Evolutionary conservation across 2,113 vertebrate species (phyloP).

Genomic region (Amazona guildingii): DNA sequence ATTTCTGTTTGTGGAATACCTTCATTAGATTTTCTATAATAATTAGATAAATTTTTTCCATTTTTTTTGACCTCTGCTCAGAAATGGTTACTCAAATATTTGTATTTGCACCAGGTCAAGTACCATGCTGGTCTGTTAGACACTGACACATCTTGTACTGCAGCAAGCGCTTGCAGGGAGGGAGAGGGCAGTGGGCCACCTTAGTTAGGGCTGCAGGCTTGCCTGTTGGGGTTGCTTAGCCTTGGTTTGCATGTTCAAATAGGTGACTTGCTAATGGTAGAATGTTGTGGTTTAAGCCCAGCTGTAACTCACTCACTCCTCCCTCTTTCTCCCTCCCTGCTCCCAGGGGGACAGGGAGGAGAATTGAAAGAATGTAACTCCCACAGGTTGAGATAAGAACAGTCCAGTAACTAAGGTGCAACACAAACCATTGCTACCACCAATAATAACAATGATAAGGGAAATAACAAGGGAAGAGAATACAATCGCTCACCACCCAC

Average conservation of each 20-base stretch:
- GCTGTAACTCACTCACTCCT: too few relatives aligned
- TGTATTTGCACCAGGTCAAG: not conserved
- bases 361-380: too few relatives aligned
- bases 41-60: not conserved
- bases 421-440: too few relatives aligned
- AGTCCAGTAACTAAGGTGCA: too few relatives aligned
- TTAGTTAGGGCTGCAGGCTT: rapidly evolving
- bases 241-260: not conserved
- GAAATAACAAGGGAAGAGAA: too few relatives aligned
- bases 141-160: not conserved
- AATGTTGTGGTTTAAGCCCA: too few relatives aligned
- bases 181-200: not conserved
- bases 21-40: not conserved
- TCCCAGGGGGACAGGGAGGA: too few relatives aligned
- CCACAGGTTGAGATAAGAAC: too few relatives aligned
- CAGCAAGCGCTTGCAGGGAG: not conserved
- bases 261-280: not conserved
- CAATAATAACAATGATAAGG: too few relatives aligned
- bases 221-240: rapidly evolving
- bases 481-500: too few relatives aligned
- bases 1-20: not conserved
- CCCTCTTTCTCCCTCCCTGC: too few relatives aligned
- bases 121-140: rapidly evolving
- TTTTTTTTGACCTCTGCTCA: not conserved
- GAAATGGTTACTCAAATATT: not conserved